phyloP scores from a whole-genome alignment of 2,797 vertebrate genomes.

The Oreochromis grahami region DNA sequence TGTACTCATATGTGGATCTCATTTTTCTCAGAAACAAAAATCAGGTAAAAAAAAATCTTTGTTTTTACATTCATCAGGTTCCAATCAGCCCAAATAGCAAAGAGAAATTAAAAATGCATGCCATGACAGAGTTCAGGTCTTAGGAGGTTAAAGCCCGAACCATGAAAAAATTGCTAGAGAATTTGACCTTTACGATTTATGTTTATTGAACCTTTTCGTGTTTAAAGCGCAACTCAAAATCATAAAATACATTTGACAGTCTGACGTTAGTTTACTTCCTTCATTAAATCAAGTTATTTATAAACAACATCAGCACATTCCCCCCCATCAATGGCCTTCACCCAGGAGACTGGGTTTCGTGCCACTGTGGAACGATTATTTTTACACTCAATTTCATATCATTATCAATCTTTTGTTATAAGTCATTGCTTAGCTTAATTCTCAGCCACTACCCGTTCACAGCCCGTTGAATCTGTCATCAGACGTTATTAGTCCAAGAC shows the following conservation, averaged over 20 bases:
- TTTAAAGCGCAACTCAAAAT: background rate
- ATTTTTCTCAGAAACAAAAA: background rate
- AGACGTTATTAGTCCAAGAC: background rate
- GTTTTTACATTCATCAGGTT: too few species aligned
- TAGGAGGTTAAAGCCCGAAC: background rate
- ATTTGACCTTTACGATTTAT: background rate
- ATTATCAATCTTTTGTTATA: background rate
- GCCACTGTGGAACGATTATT: background rate
- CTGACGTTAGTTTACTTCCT: background rate
- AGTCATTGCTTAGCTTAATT: background rate
- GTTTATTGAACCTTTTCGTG: background rate
- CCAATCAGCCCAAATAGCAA: fast-evolving
- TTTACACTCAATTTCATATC: background rate
- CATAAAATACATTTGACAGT: background rate
- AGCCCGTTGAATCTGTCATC: background rate
- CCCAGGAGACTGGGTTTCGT: background rate
- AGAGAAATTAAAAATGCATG: background rate
- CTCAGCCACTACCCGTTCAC: background rate
- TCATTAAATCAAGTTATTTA: background rate
- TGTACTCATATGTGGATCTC: background rate
- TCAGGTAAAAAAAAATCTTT: background rate
- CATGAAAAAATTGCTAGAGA: background rate
- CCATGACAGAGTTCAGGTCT: background rate
- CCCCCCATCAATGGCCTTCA: background rate
- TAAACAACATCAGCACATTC: background rate